Conservation (phyloP, 2,113 vertebrate species). For the Bettongia penicillata region DNA sequence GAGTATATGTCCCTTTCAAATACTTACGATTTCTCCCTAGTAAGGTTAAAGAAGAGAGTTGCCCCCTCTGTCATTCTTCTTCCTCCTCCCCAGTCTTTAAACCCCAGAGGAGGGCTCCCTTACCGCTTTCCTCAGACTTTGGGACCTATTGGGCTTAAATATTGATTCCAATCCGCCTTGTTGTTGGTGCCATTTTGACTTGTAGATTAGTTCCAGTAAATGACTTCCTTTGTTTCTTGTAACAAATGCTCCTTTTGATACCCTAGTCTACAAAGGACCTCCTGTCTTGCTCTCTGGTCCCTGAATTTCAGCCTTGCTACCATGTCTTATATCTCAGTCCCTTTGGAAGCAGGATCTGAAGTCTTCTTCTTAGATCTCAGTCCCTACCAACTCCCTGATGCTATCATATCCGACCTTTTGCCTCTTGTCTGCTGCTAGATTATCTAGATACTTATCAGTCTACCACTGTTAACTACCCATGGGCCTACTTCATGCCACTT, state of each 20-base stretch:
- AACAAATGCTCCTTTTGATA: background rate
- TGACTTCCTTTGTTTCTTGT: background rate
- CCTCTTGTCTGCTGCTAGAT: background rate
- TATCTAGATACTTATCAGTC: background rate
- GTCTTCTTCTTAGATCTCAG: background rate
- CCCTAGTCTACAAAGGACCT: background rate
- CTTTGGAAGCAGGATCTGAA: background rate
- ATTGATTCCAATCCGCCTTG: background rate
- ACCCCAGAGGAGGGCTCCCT: background rate
- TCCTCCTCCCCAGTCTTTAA: background rate
- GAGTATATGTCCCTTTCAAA: conserved; percentile 30
- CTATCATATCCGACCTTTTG: background rate
- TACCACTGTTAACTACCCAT: background rate
- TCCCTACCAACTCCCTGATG: background rate
- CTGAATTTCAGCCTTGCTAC: background rate
- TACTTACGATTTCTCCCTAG: background rate
- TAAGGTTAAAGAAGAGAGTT: background rate
- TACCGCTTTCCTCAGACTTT: background rate
- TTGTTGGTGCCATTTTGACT: background rate
- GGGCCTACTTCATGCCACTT: background rate
- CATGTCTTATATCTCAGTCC: background rate
- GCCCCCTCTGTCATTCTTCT: background rate
- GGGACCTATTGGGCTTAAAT: background rate
- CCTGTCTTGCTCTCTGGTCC: background rate
- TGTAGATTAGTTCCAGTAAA: background rate